Conservation (phyloP, 2,113 vertebrate genomes). For the Malurus cyaneus region DNA sequence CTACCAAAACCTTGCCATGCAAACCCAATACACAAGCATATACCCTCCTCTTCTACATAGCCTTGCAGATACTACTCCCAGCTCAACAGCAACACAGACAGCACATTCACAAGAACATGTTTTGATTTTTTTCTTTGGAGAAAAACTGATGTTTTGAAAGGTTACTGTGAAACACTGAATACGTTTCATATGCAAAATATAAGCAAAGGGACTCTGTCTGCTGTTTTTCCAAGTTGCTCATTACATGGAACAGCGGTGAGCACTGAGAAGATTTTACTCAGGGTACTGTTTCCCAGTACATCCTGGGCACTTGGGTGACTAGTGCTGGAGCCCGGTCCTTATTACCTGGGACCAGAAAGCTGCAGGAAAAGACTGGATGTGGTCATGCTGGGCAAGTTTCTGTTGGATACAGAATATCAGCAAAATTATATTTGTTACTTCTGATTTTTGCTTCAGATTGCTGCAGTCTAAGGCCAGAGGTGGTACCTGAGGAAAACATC, state of each 20-base stretch:
- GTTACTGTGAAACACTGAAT: neutral
- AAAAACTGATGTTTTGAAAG: neutral
- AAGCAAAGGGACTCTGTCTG: neutral
- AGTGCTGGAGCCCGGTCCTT: neutral
- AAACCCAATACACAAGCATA: neutral
- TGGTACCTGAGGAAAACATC: neutral
- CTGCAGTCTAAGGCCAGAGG: neutral
- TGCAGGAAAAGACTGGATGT: neutral
- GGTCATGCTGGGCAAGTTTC: neutral
- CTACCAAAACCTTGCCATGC: neutral
- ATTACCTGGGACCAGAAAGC: neutral
- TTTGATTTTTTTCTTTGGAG: neutral
- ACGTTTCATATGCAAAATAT: neutral
- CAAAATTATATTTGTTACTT: neutral
- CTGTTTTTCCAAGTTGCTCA: neutral
- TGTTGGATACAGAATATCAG: neutral
- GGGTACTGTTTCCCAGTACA: neutral
- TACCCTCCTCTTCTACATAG: neutral
- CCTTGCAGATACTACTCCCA: neutral
- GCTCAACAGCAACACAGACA: neutral
- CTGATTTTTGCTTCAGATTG: neutral
- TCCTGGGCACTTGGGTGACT: neutral
- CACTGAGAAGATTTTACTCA: neutral
- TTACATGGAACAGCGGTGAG: neutral
- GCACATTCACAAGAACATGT: neutral